Conservation (phyloP, 1,140 invertebrate species). For the Chionoecetes opilio region DNA sequence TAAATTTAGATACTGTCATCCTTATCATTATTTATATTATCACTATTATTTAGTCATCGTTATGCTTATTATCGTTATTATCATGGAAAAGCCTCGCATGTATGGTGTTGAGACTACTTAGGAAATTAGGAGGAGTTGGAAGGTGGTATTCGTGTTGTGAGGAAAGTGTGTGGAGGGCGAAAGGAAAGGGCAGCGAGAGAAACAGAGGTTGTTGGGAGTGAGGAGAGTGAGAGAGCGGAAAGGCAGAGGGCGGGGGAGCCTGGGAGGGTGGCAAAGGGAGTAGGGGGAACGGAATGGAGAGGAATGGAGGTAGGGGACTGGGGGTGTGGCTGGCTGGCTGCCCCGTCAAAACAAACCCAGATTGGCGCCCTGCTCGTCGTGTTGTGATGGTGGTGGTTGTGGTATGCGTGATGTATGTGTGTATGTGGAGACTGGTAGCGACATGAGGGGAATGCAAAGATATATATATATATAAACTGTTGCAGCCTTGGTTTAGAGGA, state of each 20-base stretch:
- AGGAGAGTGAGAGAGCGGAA: background rate
- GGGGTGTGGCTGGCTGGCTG: background rate
- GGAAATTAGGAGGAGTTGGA: background rate
- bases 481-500: background rate
- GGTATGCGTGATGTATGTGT: constrained; percentile 36
- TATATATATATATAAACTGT: constrained; percentile 25
- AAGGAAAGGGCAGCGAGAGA: background rate
- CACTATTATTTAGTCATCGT: background rate
- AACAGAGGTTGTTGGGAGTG: background rate
- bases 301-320: background rate
- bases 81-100: background rate
- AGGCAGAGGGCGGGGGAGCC: background rate
- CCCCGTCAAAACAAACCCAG: constrained; percentile 6
- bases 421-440: background rate
- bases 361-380: background rate
- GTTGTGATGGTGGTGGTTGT: background rate
- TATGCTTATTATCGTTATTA: background rate
- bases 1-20: too few species aligned
- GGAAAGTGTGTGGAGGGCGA: background rate
- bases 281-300: background rate
- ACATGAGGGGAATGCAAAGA: background rate
- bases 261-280: background rate
- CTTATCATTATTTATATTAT: too few species aligned
- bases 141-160: background rate
- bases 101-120: background rate